phyloP scores from a whole-genome alignment of 2,888 invertebrate genomes.

The Spicauda simplicius region DNA sequence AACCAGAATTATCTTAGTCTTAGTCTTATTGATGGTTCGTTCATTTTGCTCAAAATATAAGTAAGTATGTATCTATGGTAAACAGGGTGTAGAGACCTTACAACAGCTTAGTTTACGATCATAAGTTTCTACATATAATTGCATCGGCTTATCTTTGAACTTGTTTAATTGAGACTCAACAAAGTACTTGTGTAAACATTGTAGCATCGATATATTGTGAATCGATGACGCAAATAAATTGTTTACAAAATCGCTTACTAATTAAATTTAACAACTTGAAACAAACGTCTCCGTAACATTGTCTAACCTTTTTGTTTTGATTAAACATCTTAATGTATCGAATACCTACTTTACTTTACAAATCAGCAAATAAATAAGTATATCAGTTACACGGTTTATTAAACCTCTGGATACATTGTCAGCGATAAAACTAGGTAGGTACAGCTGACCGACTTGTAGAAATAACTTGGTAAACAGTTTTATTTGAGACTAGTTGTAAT shows the following conservation, averaged over 20 bases:
- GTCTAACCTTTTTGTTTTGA: conserved; percentile 20
- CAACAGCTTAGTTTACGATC: neutral
- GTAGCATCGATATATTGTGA: neutral
- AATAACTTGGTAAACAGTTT: too few species aligned
- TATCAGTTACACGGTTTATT: neutral
- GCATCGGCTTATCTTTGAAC: neutral
- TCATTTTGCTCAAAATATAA: too few species aligned
- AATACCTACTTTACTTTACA: neutral
- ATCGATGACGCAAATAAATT: conserved; percentile 2
- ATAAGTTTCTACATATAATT: neutral
- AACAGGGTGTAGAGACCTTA: too few species aligned
- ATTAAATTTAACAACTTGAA: conserved; percentile 18
- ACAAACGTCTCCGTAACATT: conserved; percentile 19
- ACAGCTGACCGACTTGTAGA: neutral
- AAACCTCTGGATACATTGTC: neutral
- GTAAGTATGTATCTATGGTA: too few species aligned
- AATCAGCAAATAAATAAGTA: neutral
- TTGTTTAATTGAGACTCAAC: neutral
- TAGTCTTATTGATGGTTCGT: too few species aligned
- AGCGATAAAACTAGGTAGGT: neutral
- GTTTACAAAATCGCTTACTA: conserved; percentile 4
- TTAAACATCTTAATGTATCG: neutral
- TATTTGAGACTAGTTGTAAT: too few species aligned
- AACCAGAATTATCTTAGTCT: too few species aligned
- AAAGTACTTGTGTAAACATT: neutral